These are phyloP conservation scores for Oryctes rhinoceros DNA, from an alignment of 1,140 invertebrate genomes.

Conservation along the genomic window DNA sequence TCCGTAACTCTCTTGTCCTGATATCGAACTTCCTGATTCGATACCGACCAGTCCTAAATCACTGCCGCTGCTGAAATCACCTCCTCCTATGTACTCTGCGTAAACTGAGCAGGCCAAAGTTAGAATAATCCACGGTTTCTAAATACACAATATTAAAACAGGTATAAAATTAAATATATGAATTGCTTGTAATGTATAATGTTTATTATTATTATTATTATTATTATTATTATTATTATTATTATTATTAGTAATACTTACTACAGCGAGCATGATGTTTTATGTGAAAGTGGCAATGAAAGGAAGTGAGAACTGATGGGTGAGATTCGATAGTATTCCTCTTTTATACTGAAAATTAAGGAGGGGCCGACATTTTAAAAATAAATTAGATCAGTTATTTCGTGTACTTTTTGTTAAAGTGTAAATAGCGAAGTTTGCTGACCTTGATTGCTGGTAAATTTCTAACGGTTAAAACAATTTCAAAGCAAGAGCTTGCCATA, in stretches of 20 bases:
- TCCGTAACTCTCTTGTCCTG: constrained; percentile 8
- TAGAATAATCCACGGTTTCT: constrained; percentile 31
- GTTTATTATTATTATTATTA: no score
- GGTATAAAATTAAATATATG: background rate
- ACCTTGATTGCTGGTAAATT: constrained; percentile 9
- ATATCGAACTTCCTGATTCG: background rate
- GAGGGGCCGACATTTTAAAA: constrained; percentile 31
- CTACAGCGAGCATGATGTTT: constrained; percentile 35
- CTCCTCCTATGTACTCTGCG: constrained; percentile 49
- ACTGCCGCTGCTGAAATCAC: constrained; percentile 46
- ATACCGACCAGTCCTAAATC: constrained; percentile 12
- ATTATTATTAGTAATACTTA: constrained; percentile 15
- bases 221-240: no score
- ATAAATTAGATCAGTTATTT: constrained; percentile 35
- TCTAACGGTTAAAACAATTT: background rate
- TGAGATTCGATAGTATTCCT: background rate
- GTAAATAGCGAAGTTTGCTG: constrained; percentile 18
- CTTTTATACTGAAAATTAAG: constrained; percentile 39
- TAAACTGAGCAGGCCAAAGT: constrained; percentile 47
- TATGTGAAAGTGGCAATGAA: constrained; percentile 16
- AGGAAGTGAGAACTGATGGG: constrained; percentile 15
- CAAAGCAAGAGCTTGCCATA: no score
- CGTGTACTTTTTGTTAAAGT: constrained; percentile 25
- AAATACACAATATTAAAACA: background rate
- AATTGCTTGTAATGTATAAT: background rate